Conservation (phyloP, 2,888 invertebrate genomes). For the Syritta pipiens region DNA sequence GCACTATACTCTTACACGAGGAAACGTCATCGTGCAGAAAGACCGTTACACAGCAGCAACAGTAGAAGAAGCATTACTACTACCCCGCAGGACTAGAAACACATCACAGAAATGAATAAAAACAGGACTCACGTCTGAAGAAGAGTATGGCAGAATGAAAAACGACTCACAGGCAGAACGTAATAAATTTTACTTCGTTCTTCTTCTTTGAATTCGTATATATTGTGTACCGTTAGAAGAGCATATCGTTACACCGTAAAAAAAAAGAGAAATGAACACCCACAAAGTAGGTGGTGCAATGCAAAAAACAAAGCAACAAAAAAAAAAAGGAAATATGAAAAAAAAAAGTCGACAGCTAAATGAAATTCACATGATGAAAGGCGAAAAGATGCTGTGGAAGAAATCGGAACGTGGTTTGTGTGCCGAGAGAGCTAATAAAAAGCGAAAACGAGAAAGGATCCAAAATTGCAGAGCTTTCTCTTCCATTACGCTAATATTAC, state of each 20-base stretch:
- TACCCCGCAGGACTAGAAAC: not conserved
- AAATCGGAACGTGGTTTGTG: slow-evolving; percentile 33
- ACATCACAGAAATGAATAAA: slow-evolving; percentile 4
- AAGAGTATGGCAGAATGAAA: slow-evolving; percentile 31
- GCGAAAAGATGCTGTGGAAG: slow-evolving; percentile 28
- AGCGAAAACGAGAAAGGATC: not conserved
- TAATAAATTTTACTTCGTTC: slow-evolving; percentile 46
- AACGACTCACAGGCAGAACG: slow-evolving; percentile 11
- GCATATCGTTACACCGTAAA: no score
- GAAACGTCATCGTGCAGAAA: not conserved
- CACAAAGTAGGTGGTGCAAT: not conserved
- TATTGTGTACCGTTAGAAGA: not conserved
- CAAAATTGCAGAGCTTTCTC: slow-evolving; percentile 20
- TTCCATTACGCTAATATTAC: slow-evolving; percentile 21
- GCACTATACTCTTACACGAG: not conserved
- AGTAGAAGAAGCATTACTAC: no score
- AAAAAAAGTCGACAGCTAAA: slow-evolving; percentile 18
- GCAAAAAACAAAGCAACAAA: not conserved
- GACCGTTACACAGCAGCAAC: not conserved
- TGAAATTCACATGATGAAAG: slow-evolving; percentile 42
- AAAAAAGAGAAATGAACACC: no score
- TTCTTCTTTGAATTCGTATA: slow-evolving; percentile 30
- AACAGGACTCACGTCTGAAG: slow-evolving; percentile 30
- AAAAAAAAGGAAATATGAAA: not conserved
- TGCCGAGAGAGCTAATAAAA: not conserved